These are phyloP conservation scores for Poliocrania exsul DNA, from an alignment of 2,797 vertebrate genomes.

Conservation along the genomic window DNA sequence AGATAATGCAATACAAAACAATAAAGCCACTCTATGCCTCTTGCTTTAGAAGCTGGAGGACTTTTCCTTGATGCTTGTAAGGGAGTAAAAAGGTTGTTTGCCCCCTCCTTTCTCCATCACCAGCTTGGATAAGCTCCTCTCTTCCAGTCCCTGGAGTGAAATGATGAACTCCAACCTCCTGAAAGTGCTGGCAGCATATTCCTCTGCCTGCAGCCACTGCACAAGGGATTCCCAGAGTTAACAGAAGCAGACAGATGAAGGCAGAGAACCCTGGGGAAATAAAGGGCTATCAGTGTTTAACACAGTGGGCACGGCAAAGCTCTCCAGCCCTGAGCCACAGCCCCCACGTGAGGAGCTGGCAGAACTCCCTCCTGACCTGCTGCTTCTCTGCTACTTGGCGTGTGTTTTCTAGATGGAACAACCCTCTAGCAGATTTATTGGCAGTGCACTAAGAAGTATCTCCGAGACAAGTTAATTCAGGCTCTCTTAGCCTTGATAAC, in stretches of 20 bases:
- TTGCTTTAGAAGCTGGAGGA: neutral
- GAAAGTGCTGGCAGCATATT: neutral
- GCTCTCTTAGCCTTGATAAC: neutral
- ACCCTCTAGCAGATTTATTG: neutral
- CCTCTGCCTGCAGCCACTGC: neutral
- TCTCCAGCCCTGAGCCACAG: neutral
- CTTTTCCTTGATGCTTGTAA: neutral
- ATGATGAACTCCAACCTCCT: neutral
- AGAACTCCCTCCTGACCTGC: neutral
- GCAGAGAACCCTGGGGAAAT: neutral
- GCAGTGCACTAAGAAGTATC: neutral
- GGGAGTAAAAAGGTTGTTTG: neutral
- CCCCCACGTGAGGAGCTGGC: neutral
- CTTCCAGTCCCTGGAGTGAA: neutral
- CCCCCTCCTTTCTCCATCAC: neutral
- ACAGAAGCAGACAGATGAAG: neutral
- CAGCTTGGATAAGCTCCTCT: neutral
- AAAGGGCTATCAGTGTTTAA: neutral
- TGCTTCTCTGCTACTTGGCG: neutral
- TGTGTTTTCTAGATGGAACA: neutral
- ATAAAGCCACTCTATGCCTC: neutral
- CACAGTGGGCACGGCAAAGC: neutral
- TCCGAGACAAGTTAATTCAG: conserved; percentile 1
- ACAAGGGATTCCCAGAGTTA: neutral
- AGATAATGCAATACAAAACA: neutral